Conservation (phyloP, 2,113 vertebrate genomes). For the Ceyx melanurus region DNA sequence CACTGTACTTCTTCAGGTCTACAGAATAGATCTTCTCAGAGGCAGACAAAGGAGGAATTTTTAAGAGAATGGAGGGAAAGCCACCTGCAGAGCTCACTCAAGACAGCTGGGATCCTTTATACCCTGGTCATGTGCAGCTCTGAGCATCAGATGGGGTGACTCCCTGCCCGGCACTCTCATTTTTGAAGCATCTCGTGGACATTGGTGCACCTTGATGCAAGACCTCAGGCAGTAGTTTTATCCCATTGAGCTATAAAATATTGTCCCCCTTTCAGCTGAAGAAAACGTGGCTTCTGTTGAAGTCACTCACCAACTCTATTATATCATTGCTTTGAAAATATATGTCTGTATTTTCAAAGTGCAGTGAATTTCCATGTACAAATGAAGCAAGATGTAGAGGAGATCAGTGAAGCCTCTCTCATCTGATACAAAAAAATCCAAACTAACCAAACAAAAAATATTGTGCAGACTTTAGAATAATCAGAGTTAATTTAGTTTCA, state of each 20-base stretch:
- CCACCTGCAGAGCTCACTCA: background rate
- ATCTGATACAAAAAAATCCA: background rate
- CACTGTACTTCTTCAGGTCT: background rate
- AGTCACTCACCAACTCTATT: background rate
- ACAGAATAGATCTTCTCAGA: background rate
- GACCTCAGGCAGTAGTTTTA: background rate
- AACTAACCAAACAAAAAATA: background rate
- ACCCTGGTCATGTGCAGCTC: background rate
- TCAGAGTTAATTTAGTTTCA: slow-evolving; percentile 71
- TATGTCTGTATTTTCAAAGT: slow-evolving; percentile 11
- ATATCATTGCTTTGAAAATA: background rate
- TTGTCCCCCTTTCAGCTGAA: background rate
- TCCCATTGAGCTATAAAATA: background rate
- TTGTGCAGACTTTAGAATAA: slow-evolving; percentile 59
- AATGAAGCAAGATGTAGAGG: slow-evolving; percentile 34
- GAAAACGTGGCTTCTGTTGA: background rate
- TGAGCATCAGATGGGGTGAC: background rate
- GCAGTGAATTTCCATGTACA: slow-evolving; percentile 17
- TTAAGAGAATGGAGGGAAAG: background rate
- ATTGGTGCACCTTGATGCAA: background rate
- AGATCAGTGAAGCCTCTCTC: slow-evolving; percentile 32
- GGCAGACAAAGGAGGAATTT: background rate
- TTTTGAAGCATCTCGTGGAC: background rate
- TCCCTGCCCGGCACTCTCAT: background rate
- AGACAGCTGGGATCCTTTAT: background rate